Conservation (phyloP, 2,888 invertebrate species). For the Ophion obscuratus region DNA sequence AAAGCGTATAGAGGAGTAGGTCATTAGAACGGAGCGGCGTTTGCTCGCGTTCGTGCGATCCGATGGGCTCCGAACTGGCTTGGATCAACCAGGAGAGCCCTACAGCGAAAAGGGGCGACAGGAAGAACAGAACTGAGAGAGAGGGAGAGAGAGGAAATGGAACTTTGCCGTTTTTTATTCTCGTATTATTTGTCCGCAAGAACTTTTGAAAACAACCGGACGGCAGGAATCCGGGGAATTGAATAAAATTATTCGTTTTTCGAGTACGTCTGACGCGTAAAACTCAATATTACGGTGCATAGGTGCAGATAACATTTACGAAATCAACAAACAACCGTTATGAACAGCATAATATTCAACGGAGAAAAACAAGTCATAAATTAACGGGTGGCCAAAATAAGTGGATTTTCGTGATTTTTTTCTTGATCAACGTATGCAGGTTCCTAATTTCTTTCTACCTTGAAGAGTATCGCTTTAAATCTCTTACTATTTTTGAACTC, state of each 20-base stretch:
- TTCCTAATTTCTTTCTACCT: too few species aligned
- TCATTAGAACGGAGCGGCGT: conserved; percentile 79
- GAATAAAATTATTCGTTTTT: conserved; percentile 54
- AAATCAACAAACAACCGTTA: conserved; percentile 34
- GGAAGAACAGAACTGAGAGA: background rate
- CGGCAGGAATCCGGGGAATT: conserved; percentile 46
- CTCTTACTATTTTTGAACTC: too few species aligned
- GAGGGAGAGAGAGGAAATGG: conserved; percentile 1
- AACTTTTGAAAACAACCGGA: background rate
- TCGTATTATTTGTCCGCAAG: conserved; percentile 12
- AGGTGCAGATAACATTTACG: background rate
- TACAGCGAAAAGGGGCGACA: background rate
- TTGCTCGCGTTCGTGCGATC: conserved; percentile 59
- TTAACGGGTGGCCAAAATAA: too few species aligned
- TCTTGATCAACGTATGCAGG: too few species aligned
- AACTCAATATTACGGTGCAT: conserved; percentile 5
- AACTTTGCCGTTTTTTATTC: conserved; percentile 21
- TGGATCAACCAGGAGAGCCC: conserved; percentile 6
- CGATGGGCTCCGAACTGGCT: conserved; percentile 28
- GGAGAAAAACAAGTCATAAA: too few species aligned
- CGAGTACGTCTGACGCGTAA: background rate
- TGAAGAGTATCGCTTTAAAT: too few species aligned
- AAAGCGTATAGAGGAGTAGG: conserved; percentile 80
- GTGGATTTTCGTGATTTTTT: too few species aligned
- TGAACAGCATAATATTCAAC: too few species aligned